phyloP scores from a whole-genome alignment of 2,797 vertebrate species.

The Margarornis squamiger region DNA sequence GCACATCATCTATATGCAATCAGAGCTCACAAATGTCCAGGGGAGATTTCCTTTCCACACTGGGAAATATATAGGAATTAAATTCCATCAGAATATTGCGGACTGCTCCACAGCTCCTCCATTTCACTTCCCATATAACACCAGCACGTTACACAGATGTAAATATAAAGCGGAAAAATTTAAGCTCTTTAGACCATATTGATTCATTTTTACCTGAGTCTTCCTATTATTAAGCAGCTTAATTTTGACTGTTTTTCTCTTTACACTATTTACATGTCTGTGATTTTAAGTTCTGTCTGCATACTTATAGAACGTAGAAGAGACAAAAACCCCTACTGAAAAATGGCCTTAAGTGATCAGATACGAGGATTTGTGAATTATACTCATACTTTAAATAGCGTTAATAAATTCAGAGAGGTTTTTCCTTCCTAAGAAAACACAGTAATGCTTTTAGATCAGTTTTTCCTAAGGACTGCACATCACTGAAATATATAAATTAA shows the following conservation, averaged over 20 bases:
- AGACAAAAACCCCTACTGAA: not conserved
- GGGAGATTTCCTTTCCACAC: not conserved
- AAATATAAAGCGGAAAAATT: not conserved
- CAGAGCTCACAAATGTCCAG: not conserved
- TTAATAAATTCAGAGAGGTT: not conserved
- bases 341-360: not conserved
- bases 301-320: not conserved
- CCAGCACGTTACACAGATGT: not conserved
- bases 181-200: not conserved
- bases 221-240: not conserved
- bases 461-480: constrained; percentile 3
- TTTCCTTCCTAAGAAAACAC: not conserved
- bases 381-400: not conserved
- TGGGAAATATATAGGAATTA: not conserved
- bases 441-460: not conserved
- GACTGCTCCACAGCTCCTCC: not conserved
- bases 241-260: not conserved
- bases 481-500: not conserved
- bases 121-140: not conserved
- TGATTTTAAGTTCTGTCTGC: not conserved
- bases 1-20: not conserved
- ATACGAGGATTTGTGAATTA: not conserved
- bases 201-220: not conserved
- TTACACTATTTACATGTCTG: not conserved
- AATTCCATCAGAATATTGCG: not conserved